Conservation (phyloP, 2,888 invertebrate genomes). For the Diplolepis rosae region DNA sequence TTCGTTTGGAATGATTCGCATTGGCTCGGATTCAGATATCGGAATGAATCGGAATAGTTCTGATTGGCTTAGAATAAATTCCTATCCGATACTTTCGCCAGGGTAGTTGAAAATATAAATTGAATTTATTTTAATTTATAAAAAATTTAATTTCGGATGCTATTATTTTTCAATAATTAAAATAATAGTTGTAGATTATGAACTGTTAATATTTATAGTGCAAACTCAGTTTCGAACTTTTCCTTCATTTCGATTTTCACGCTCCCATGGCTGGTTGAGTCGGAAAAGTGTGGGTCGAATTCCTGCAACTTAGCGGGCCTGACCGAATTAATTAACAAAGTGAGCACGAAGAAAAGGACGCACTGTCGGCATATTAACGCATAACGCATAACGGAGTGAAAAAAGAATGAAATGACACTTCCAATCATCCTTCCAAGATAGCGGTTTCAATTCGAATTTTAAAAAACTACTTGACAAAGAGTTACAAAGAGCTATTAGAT, state of each 20-base stretch:
- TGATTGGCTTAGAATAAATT: no score
- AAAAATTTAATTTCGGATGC: no score
- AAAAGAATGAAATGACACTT: neutral
- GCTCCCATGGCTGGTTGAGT: neutral
- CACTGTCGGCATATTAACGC: slow-evolving; percentile 17
- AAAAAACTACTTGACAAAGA: neutral
- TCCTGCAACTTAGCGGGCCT: slow-evolving; percentile 17
- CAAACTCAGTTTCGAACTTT: slow-evolving; percentile 17
- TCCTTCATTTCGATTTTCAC: neutral
- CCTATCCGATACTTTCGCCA: no score
- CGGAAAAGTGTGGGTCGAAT: slow-evolving; percentile 1
- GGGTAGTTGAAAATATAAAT: no score
- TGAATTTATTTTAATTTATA: no score
- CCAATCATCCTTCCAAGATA: neutral
- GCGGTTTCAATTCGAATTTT: neutral
- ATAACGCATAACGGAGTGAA: slow-evolving; percentile 20
- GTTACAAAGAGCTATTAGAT: no score
- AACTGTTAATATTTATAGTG: no score
- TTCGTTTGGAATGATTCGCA: no score
- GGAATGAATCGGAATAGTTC: no score
- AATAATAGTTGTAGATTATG: no score
- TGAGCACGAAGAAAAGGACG: slow-evolving; percentile 11
- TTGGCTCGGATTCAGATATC: no score
- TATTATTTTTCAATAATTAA: no score
- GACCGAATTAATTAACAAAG: slow-evolving; percentile 24